phyloP scores from a whole-genome alignment of 2,888 invertebrate species.

The Seira ritae region DNA sequence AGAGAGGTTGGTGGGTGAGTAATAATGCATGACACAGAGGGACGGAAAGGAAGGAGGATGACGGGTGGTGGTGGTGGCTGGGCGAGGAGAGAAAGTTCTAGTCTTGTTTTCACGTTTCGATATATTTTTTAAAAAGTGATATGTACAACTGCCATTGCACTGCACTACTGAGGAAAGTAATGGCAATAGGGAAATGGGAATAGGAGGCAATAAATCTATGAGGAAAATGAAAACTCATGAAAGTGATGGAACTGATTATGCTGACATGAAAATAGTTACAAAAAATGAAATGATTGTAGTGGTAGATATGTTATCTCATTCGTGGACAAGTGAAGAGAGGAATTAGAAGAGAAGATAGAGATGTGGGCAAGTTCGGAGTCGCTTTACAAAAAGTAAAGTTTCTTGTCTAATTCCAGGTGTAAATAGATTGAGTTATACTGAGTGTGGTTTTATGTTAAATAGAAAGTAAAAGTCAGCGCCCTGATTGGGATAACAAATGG shows the following conservation, averaged over 20 bases:
- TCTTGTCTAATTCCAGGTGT: too few relatives aligned
- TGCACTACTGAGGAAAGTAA: constrained; percentile 10
- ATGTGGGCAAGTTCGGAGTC: too few relatives aligned
- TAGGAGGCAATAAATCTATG: constrained; percentile 54
- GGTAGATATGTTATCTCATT: too few relatives aligned
- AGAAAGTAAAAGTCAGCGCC: too few relatives aligned
- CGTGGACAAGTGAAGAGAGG: not conserved
- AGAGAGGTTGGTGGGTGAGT: constrained; percentile 39
- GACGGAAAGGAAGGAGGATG: constrained; percentile 13
- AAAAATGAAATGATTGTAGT: too few relatives aligned
- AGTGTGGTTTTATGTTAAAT: too few relatives aligned
- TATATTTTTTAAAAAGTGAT: not conserved
- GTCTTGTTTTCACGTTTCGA: not conserved
- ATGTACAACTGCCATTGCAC: not conserved
- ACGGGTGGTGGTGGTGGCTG: not conserved
- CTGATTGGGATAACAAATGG: too few relatives aligned
- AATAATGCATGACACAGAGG: constrained; percentile 47
- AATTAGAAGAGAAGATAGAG: not conserved
- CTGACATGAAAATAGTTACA: constrained; percentile 21
- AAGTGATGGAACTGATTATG: constrained; percentile 54
- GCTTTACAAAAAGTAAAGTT: too few relatives aligned
- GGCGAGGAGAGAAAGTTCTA: not conserved
- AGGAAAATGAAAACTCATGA: constrained; percentile 31
- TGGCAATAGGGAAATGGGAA: constrained; percentile 51
- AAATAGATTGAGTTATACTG: too few relatives aligned